A percentile compares a stretch with the other conserved stretches of the same genome.
These are phyloP conservation scores for Acropternis orthonyx DNA, from an alignment of 2,797 vertebrate genomes.

Conservation along the genomic window DNA sequence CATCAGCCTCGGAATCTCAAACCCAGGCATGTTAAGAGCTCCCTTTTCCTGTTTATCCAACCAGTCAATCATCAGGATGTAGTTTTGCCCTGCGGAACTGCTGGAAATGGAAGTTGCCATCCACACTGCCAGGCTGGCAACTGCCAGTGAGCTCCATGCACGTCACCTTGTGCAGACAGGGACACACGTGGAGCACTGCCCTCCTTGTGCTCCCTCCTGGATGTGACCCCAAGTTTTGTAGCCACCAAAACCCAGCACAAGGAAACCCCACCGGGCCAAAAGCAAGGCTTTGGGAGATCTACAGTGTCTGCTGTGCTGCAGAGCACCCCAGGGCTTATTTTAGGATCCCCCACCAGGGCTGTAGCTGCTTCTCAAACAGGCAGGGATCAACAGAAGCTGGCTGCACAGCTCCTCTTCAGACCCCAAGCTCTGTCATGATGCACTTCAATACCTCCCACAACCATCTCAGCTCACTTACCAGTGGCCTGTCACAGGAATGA, in stretches of 20 bases:
- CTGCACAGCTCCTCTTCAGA: neutral
- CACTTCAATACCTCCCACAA: neutral
- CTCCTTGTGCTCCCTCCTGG: neutral
- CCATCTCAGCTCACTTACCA: neutral
- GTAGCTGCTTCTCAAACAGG: neutral
- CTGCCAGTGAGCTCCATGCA: neutral
- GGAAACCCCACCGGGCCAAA: neutral
- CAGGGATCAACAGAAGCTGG: neutral
- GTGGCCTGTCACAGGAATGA: neutral
- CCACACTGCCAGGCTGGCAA: neutral
- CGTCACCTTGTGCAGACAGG: neutral
- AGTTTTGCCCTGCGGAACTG: neutral
- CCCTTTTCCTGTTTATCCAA: neutral
- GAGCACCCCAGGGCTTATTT: neutral
- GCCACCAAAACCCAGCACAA: neutral
- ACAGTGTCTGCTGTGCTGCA: neutral
- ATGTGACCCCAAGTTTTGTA: rapidly evolving
- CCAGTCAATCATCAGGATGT: neutral
- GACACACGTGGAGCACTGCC: rapidly evolving
- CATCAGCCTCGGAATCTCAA: neutral
- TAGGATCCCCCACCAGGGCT: neutral
- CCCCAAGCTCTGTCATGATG: rapidly evolving
- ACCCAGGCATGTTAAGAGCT: neutral
- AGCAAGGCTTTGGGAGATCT: neutral
- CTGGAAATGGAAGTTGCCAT: neutral